phyloP scores from a whole-genome alignment of 2,797 vertebrate genomes.

The Trachops cirrhosus region DNA sequence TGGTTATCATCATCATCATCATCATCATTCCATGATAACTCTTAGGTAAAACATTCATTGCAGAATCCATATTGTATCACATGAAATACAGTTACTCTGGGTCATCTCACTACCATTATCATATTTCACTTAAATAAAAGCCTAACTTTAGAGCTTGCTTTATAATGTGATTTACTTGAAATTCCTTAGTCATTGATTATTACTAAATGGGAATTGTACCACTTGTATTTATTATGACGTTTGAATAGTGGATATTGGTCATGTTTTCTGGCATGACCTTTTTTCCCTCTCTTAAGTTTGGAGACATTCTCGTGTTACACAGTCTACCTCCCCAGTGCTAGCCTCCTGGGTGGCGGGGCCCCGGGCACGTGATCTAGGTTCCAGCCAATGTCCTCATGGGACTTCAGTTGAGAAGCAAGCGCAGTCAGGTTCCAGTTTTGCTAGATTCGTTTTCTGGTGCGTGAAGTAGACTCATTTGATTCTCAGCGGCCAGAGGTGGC shows the following conservation, averaged over 20 bases:
- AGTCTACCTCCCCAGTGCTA: accelerated
- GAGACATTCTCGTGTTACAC: not conserved
- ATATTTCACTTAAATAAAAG: not conserved
- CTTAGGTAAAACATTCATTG: not conserved
- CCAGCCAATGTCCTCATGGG: not conserved
- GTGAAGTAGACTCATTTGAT: not conserved
- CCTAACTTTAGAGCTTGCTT: not conserved
- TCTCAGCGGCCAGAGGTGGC: not conserved
- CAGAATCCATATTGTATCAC: not conserved
- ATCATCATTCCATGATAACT: not conserved
- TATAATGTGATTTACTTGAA: not conserved
- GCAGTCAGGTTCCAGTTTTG: accelerated
- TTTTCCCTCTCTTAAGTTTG: not conserved
- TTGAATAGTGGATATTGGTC: not conserved
- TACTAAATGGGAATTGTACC: not conserved
- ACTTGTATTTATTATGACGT: not conserved
- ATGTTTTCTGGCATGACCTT: not conserved
- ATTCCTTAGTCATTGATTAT: not conserved
- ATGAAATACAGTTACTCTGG: not conserved
- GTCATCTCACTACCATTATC: not conserved
- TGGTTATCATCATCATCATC: not conserved
- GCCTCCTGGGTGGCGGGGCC: not conserved
- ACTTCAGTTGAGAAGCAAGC: not conserved
- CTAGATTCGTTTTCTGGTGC: not conserved
- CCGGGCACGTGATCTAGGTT: not conserved